Evolutionary conservation across 1,140 invertebrate species (phyloP).

Genomic region (Pogonus chalceus): DNA sequence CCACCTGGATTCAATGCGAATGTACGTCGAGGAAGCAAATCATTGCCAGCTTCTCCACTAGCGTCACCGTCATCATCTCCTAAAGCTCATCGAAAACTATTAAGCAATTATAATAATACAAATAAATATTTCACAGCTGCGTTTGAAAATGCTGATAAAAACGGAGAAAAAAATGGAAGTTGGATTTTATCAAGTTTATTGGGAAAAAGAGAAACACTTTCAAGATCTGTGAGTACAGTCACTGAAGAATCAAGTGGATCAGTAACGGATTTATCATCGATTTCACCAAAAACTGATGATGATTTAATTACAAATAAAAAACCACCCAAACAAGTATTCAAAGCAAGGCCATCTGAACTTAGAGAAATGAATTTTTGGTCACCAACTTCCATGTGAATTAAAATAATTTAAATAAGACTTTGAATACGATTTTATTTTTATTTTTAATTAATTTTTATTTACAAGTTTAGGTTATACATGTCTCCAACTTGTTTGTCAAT

Average conservation of each 20-base stretch:
- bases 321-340: constrained; percentile 28
- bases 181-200: constrained; percentile 44
- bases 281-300: constrained; percentile 35
- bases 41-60: constrained; percentile 55
- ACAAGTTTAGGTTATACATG: no score
- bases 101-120: constrained; percentile 28
- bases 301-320: constrained; percentile 8
- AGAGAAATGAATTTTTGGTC: constrained; percentile 78
- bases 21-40: constrained; percentile 51
- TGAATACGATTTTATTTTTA: no score
- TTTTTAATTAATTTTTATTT: no score
- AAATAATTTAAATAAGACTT: no score
- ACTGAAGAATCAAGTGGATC: constrained; percentile 35
- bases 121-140: constrained; percentile 43
- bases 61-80: constrained; percentile 51
- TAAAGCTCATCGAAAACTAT: constrained; percentile 37
- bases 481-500: no score
- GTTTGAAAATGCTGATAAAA: constrained; percentile 30
- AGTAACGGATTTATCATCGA: constrained; percentile 39
- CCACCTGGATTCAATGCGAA: constrained; percentile 29
- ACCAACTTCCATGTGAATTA: constrained; percentile 73
- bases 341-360: constrained; percentile 58
- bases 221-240: constrained; percentile 22
- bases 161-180: constrained; percentile 39
- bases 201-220: constrained; percentile 26